These are phyloP conservation scores for Noturus placidus DNA, from an alignment of 2,113 vertebrate species.

Conservation along the genomic window DNA sequence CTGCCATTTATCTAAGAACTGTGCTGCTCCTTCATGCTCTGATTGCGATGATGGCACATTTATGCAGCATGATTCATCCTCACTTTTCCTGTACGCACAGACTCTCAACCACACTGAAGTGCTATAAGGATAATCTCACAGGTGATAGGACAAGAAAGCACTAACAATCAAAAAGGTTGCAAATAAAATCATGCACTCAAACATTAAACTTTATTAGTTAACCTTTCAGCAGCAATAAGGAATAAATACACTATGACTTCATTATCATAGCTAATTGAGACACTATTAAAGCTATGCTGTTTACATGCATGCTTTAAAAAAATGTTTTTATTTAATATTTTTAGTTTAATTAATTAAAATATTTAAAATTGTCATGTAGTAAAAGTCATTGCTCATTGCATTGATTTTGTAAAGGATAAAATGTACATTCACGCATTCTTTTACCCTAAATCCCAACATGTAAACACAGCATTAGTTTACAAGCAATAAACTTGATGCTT, in stretches of 20 bases:
- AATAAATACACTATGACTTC: not conserved
- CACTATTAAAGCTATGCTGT: not conserved
- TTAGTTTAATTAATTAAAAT: no score
- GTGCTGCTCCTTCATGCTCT: slow-evolving; percentile 27
- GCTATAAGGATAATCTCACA: not conserved
- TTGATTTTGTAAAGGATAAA: no score
- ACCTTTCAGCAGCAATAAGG: not conserved
- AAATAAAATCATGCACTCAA: not conserved
- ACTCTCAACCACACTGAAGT: slow-evolving; percentile 1
- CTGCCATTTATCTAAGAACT: slow-evolving; percentile 29
- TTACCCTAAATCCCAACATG: not conserved
- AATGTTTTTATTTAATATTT: not conserved
- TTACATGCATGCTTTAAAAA: not conserved
- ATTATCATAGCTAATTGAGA: not conserved
- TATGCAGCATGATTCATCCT: slow-evolving; percentile 43
- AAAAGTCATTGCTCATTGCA: no score
- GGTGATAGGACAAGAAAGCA: not conserved
- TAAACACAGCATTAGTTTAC: not conserved
- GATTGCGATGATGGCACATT: slow-evolving; percentile 28
- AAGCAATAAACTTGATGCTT: not conserved
- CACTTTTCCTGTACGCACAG: slow-evolving; percentile 2
- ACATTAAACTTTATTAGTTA: not conserved
- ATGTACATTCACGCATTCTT: not conserved
- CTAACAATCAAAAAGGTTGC: not conserved
- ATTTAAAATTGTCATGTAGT: no score